Conservation (phyloP, 2,113 vertebrate genomes). For the Calcarius ornatus region DNA sequence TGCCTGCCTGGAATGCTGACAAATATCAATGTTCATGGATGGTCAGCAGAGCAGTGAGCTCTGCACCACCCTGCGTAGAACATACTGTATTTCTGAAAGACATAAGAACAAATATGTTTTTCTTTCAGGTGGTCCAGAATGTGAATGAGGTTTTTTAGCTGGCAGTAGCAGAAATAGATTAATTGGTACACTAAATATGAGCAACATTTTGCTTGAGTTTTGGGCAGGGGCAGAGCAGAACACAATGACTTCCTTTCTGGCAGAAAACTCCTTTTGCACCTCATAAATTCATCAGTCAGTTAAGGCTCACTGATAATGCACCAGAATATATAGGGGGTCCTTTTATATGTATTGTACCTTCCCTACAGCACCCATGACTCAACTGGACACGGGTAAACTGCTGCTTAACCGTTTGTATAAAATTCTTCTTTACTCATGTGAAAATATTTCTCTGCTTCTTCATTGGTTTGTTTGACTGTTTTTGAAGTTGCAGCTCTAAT, state of each 20-base stretch:
- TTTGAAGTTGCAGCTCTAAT: background rate
- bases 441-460: background rate
- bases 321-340: too few species aligned
- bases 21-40: background rate
- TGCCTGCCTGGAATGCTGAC: constrained; percentile 1
- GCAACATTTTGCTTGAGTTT: background rate
- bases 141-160: background rate
- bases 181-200: background rate
- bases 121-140: background rate
- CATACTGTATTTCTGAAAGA: background rate
- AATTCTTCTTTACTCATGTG: background rate
- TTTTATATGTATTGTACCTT: background rate
- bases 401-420: background rate
- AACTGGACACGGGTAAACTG: background rate
- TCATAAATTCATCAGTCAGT: background rate
- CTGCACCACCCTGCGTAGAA: background rate
- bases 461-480: background rate
- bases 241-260: background rate
- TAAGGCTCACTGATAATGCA: background rate
- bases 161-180: background rate
- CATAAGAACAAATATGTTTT: background rate
- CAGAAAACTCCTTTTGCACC: background rate
- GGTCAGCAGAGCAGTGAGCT: constrained; percentile 27
- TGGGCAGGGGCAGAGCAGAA: background rate
- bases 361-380: background rate